phyloP scores from a whole-genome alignment of 1,140 invertebrate species.

The Hycleus phaleratus region DNA sequence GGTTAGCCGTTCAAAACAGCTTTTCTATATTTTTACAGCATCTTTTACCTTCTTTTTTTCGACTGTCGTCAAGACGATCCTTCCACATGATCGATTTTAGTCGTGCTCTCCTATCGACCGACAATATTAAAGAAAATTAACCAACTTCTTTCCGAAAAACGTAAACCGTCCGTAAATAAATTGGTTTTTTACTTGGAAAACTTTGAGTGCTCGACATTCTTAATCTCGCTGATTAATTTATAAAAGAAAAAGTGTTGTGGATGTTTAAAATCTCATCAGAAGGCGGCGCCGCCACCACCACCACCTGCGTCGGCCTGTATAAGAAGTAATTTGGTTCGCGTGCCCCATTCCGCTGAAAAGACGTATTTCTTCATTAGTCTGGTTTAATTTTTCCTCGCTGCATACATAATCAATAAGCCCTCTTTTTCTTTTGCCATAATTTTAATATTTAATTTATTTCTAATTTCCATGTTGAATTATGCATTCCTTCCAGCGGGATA shows the following conservation, averaged over 20 bases:
- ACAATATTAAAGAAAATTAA: too few species aligned
- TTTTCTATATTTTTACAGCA: constrained; percentile 33
- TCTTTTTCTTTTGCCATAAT: constrained; percentile 39
- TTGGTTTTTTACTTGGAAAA: neutral
- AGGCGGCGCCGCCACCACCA: neutral
- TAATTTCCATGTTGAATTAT: constrained; percentile 44
- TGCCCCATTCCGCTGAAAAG: constrained; percentile 28
- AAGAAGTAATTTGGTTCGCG: constrained; percentile 22
- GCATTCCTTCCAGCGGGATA: constrained; percentile 29
- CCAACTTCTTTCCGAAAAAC: neutral
- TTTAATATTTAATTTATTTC: constrained; percentile 46
- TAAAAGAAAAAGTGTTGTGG: constrained; percentile 3
- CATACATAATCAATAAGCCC: constrained; percentile 43
- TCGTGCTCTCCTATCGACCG: neutral
- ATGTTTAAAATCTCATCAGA: constrained; percentile 1
- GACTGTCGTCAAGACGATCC: constrained; percentile 7
- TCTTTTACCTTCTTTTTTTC: constrained; percentile 20
- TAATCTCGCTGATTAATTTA: constrained; percentile 10
- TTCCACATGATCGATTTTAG: constrained; percentile 13
- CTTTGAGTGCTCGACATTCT: neutral
- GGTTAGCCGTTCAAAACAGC: constrained; percentile 24
- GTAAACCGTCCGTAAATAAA: neutral
- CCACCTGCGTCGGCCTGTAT: constrained; percentile 8
- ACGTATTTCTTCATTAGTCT: constrained; percentile 41
- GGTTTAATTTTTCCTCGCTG: constrained; percentile 43